Percentiles rank a stretch among this genome's conserved stretches.
phyloP scores from a whole-genome alignment of 2,113 vertebrate species.

The Pavo muticus region DNA sequence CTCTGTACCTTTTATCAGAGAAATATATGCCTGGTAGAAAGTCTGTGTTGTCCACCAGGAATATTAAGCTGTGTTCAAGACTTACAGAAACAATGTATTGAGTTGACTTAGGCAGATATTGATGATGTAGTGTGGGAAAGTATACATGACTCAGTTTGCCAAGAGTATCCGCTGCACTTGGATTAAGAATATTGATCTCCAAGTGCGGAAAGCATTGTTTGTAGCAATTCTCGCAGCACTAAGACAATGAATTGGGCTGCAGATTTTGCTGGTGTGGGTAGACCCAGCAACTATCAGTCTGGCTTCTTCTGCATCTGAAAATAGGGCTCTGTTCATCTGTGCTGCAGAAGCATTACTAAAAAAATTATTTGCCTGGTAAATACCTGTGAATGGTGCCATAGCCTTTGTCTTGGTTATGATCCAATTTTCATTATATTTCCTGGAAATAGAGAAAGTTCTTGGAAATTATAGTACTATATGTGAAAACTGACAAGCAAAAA shows the following conservation, averaged over 20 bases:
- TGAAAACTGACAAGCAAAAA: neutral
- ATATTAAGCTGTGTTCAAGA: neutral
- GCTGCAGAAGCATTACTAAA: neutral
- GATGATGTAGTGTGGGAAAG: neutral
- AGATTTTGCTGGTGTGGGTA: neutral
- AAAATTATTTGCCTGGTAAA: neutral
- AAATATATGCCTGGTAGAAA: neutral
- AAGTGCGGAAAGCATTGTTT: neutral
- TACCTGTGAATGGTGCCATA: neutral
- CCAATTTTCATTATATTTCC: neutral
- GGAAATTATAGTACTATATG: neutral
- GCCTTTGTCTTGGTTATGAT: conserved; percentile 1
- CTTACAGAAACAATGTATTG: neutral
- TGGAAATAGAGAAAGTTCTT: neutral
- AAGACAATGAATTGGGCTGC: neutral
- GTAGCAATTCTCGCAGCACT: neutral
- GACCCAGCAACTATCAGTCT: neutral
- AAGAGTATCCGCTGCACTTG: neutral
- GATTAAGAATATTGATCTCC: neutral
- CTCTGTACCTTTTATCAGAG: neutral
- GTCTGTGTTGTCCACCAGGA: neutral
- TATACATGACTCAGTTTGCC: neutral
- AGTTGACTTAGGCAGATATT: neutral
- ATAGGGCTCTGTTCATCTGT: neutral
- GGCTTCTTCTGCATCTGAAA: neutral